Base-by-base conservation (phyloP, 53 echinoderm and acorn worm genomes). In the Astropecten irregularis region DNA sequence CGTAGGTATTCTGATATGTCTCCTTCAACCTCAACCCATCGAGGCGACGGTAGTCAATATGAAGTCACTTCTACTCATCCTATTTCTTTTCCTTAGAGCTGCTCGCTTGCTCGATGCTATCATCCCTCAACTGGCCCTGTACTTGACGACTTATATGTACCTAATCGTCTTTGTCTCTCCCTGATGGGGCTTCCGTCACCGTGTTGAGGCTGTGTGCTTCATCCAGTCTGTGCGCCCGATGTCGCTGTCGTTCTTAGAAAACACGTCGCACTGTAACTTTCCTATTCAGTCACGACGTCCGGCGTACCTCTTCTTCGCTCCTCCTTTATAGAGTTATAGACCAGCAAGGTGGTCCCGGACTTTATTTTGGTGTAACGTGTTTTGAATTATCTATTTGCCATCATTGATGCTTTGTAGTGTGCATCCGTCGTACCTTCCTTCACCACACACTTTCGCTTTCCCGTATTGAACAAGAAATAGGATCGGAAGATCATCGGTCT, bases 21-120 rank as follows among this genome's bases (percentile, higher is more conserved):
- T 89, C 89, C 37, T 89, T 89, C 47, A 83, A 58, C 18, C 77
- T 89, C 35, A 84, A 37, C 20, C 52, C 49, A 59, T 89, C 84
- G 11, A 90, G 47, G 21, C 57, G 39, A 11, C 79, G 65, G 63
- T 89, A 89, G 64, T 83, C 89, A 0, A 89, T 60, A 39, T 84
- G 84, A 40, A 89, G 84, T 20, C 90, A 16, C 35, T 58, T 90
- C 15, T 85, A 57, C 26, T 85, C 81, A 51, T 85, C 79, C 40
- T 90, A 85, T 53, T 85, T 85, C 20, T 68, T 70, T 6, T 79
- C 85, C 16, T 60, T 31, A 6, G 76, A 73, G 13, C 68, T 60
- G 34, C 50, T 76, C 9, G 89, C 72, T 6, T 76, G 74, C 84
- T n/a, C 89, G 85, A 1, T 81, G 90, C n/a, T n/a, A n/a, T n/a